phyloP scores from a whole-genome alignment of 2,113 vertebrate genomes.

The Anhinga anhinga region DNA sequence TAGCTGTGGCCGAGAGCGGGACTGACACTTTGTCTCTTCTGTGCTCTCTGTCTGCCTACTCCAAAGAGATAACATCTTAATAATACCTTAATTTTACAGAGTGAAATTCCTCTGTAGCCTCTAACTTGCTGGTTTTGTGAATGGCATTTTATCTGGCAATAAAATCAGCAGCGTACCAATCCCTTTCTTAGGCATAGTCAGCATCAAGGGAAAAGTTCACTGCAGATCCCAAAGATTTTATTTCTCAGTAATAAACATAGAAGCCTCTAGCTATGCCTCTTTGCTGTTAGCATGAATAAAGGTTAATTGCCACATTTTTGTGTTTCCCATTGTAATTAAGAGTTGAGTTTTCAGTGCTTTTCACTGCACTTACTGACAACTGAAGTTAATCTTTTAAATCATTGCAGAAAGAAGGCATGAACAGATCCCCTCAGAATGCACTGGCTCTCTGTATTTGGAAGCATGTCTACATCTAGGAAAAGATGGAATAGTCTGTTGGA shows the following conservation, averaged over 20 bases:
- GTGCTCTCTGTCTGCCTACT: accelerated
- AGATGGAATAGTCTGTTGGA: accelerated
- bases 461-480: accelerated
- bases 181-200: not conserved
- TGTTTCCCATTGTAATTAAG: not conserved
- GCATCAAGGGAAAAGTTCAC: not conserved
- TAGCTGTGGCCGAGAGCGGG: no score
- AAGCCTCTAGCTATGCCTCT: not conserved
- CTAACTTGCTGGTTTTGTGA: not conserved
- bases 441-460: not conserved
- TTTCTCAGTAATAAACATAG: not conserved
- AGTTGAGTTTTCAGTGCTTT: not conserved
- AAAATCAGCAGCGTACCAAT: accelerated
- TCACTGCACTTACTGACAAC: not conserved
- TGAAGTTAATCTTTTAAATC: not conserved
- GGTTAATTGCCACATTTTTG: not conserved
- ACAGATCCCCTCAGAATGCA: not conserved
- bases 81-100: no score
- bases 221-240: not conserved
- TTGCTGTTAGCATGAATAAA: not conserved
- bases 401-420: not conserved
- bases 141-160: not conserved
- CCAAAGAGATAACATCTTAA: no score
- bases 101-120: not conserved
- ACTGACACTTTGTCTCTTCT: accelerated